Evolutionary conservation across 1,140 invertebrate genomes (phyloP).

Genomic region (Eumeta japonica): DNA sequence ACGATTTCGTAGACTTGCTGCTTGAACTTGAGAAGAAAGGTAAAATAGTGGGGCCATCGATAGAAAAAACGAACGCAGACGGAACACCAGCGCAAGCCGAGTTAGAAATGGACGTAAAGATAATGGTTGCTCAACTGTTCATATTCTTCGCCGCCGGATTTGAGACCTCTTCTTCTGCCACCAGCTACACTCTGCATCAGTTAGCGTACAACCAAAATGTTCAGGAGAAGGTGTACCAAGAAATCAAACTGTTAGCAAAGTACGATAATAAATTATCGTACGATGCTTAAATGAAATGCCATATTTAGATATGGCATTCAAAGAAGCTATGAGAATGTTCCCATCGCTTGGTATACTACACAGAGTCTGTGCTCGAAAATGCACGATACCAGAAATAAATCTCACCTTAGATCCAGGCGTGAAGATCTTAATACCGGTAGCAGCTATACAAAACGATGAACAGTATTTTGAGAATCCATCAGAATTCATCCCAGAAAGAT

Average conservation of each 20-base stretch:
- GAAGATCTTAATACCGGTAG: slow-evolving; percentile 53
- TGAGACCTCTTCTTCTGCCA: slow-evolving; percentile 50
- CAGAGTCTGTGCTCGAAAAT: slow-evolving; percentile 37
- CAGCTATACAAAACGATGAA: slow-evolving; percentile 60
- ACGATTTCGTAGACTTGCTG: slow-evolving; percentile 59
- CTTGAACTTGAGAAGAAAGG: slow-evolving; percentile 48
- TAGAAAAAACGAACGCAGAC: slow-evolving; percentile 33
- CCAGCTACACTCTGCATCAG: slow-evolving; percentile 51
- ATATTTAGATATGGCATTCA: slow-evolving; percentile 41
- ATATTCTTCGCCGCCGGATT: slow-evolving; percentile 59
- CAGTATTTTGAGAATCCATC: slow-evolving; percentile 58
- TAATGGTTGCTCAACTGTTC: slow-evolving; percentile 52
- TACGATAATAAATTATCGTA: slow-evolving; percentile 57
- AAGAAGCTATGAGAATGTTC: slow-evolving; percentile 42
- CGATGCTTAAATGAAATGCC: slow-evolving; percentile 60
- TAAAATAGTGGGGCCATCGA: slow-evolving; percentile 21
- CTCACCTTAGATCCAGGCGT: slow-evolving; percentile 50
- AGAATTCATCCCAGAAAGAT: slow-evolving; percentile 61
- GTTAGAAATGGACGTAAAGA: slow-evolving; percentile 21
- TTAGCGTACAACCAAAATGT: slow-evolving; percentile 47
- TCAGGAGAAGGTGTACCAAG: slow-evolving; percentile 48
- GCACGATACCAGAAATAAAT: slow-evolving; percentile 37
- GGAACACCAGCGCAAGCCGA: slow-evolving; percentile 18
- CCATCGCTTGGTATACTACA: slow-evolving; percentile 36
- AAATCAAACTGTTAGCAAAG: slow-evolving; percentile 47